Base-by-base conservation (phyloP, 2,888 invertebrate species). In the Apotomis betuletana region DNA sequence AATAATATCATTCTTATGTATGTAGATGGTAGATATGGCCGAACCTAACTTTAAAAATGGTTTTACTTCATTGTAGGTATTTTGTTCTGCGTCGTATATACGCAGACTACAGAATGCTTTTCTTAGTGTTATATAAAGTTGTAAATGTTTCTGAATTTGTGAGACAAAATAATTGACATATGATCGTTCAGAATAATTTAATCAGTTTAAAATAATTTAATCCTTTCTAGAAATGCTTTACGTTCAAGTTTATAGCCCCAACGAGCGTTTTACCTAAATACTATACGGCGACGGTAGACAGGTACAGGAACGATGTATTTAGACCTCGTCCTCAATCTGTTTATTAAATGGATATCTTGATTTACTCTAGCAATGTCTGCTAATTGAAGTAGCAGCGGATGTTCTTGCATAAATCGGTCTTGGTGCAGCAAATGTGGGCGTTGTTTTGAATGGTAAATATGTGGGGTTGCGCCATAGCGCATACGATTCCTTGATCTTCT, bases 351-450 rank as follows among this genome's bases (percentile, higher is more conserved):
- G 12, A 65, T 27, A 46, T 65, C 44, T 3, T 12, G 65, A 41
- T 65, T 57, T 44, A 57, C n/a, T 44, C 44, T 64, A 8, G 64
- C 64, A 27, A 64, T 64, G n/a, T 64, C 52, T 64, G 64, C 64
- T 54, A 64, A 64, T 55, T 64, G 41, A 55, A 64, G 54, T 46
- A 65, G 46, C 27, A 65, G n/a, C 36, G 57, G 46, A 46, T 36
- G 65, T 27, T 46, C 44, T 46, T 57, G 65, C 55, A 46, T 27
- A n/a, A 46, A 5, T 8, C 36, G 36, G n/a, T 10, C 9, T 36
- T 15, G 44, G 15, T 12, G 41, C 46, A 27, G 27, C 55, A 46
- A 46, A n/a, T 36, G 3, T 4, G 55, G 27, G n/a, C 5, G n/a
- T 27, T 46, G 44, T 6, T 27, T 55, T 27, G 55, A 0, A 54